These are phyloP conservation scores for Cybosia mesomella DNA, from an alignment of 2,888 invertebrate species.

Conservation along the genomic window DNA sequence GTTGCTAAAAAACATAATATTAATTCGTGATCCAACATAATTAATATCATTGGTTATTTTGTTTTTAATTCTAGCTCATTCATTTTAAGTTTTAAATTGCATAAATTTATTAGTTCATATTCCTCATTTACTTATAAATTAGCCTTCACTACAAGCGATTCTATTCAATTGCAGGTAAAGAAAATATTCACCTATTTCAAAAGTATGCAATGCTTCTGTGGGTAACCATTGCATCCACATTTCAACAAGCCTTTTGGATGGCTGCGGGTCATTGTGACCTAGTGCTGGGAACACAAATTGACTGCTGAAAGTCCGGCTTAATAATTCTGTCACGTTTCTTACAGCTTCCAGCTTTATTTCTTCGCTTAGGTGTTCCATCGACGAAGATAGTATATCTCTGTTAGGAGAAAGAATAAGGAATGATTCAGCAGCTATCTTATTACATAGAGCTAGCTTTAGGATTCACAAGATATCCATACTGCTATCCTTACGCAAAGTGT, in stretches of 20 bases:
- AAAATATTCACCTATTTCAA: constrained; percentile 90
- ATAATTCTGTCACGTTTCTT: constrained; percentile 93
- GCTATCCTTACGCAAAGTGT: no score
- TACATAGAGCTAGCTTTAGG: background rate
- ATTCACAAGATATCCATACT: background rate
- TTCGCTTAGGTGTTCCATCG: constrained; percentile 89
- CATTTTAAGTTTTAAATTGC: no score
- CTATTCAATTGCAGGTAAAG: no score
- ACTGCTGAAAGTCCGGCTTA: constrained; percentile 93
- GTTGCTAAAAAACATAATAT: no score
- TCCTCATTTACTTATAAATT: no score
- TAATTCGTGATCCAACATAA: no score
- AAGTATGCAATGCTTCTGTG: constrained; percentile 93
- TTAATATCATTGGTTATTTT: no score
- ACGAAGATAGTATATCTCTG: constrained; percentile 95
- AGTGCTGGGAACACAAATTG: constrained; percentile 96
- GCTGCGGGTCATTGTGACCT: constrained; percentile 94
- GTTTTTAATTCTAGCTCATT: no score
- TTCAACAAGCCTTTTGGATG: constrained; percentile 89
- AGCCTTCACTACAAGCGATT: no score
- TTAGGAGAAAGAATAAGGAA: constrained; percentile 46
- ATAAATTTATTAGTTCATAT: no score
- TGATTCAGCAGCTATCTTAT: background rate
- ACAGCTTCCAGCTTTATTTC: constrained; percentile 91
- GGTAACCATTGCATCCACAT: constrained; percentile 96